Evolutionary conservation across 2,888 invertebrate genomes (phyloP), one percentile per base, ranked within the genome.

Genomic region (Chamaedrilus cognettii): DNA sequence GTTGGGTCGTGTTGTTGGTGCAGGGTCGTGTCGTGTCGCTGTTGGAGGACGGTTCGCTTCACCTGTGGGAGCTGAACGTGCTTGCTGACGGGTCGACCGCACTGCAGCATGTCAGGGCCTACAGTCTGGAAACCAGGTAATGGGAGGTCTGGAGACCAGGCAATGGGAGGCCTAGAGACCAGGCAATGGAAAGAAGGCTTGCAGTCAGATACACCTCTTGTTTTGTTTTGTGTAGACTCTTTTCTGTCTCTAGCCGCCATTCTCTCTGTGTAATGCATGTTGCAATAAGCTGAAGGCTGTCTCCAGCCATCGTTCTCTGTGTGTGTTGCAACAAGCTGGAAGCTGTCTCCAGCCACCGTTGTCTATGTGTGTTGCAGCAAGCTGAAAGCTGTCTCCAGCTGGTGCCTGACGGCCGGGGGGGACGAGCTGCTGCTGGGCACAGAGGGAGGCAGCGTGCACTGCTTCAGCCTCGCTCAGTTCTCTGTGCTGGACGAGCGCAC

Each of bases 361-460:
- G n/a, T n/a, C n/a, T n/a, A n/a, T n/a, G n/a, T 55, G 23, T 31
- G 7, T 58, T 59, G 19, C 61, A 66, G 61, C 75, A 87, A 87
- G 75, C 87, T 94, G 81, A 97, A 96, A 85, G 92, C 91, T 80
- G 91, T 97, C 32, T 95, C 96, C 0, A 32, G 94, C 0, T 86
- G 94, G 77, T 93, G 93, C 82, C 87, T 94, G 65, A 94, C 94
- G 76, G 87, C 90, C 0, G 88, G 89, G 19, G 90, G 91, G 64
- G 90, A 92, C 78, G 87, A 92, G 78, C 86, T 96, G 30, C 88
- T 96, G 77, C 88, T 97, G 58, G 97, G 97, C 11, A 96, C 96
- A 0, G 97, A 97, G 83, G 93, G 94, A 4, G 97, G 97, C 7
- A 96, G 96, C 84, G 90, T 97, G 73, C 96, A 96, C 85, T 88